Evolutionary conservation across 1,140 invertebrate genomes (phyloP).

Genomic region (Battus philenor): DNA sequence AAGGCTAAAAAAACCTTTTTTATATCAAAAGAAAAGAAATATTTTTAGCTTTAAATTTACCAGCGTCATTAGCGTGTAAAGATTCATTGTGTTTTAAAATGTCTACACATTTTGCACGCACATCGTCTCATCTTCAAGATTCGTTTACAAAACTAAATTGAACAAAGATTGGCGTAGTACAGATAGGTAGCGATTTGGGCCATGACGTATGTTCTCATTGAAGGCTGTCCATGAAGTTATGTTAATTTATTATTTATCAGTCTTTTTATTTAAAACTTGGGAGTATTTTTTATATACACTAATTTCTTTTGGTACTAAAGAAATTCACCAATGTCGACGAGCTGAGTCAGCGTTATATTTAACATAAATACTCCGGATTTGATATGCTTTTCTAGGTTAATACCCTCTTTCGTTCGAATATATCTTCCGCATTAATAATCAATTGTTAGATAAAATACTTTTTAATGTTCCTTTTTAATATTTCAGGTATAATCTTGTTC

Average conservation of each 20-base stretch:
- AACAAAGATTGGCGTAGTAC: background rate
- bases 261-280: constrained; percentile 1
- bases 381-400: too few relatives aligned
- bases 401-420: too few relatives aligned
- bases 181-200: background rate
- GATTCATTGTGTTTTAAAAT: background rate
- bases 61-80: background rate
- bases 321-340: too few relatives aligned
- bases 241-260: constrained; percentile 5
- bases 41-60: background rate
- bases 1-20: too few relatives aligned
- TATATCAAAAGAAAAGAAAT: background rate
- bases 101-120: background rate
- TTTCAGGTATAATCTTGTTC: too few relatives aligned
- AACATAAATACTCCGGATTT: too few relatives aligned
- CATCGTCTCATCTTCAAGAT: constrained; percentile 2
- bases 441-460: too few relatives aligned
- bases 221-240: constrained; percentile 9
- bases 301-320: background rate
- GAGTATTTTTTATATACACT: constrained; percentile 3
- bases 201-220: constrained; percentile 10
- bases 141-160: constrained; percentile 10
- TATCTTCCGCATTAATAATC: too few relatives aligned
- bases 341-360: too few relatives aligned
- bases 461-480: too few relatives aligned